Base-by-base conservation (phyloP, 2,888 invertebrate species). In the Orchestes rusci region DNA sequence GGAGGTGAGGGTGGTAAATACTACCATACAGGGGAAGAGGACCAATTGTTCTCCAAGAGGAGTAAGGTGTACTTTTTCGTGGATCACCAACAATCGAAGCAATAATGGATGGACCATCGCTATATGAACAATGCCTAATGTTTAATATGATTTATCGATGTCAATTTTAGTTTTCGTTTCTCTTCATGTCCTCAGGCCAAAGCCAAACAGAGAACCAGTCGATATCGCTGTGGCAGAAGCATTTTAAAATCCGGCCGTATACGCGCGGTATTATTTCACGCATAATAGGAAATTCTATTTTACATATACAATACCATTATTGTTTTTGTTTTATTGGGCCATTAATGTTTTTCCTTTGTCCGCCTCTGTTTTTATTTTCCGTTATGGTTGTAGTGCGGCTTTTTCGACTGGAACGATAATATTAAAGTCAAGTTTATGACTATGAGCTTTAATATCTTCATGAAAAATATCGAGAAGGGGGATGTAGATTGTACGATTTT, bases 341-440 rank as follows among this genome's bases (percentile, higher is more conserved):
- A 51, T 44, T 50, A 53, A 52, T 48, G 43, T 48, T 43, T 47
- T 52, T 53, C 53, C 53, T 55, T 52, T 51, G 43, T 46, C 37
- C 18, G 35, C 30, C 39, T 50, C 47, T 48, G 45, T 43, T 45
- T 52, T 35, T 35, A 33, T 35, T 42, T 45, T 40, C 12, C 36
- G 32, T 32, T 17, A 12, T 29, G 19, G 30, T 18, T 13, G 34
- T 27, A 39, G 29, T 20, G 30, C 5, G 2, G 30, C 19, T 31
- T 17, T 39, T 39, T 16, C 31, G 10, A 18, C 17, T 29, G n/a
- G n/a, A n/a, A n/a, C n/a, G n/a, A n/a, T n/a, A n/a, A n/a, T n/a
- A n/a, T n/a, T n/a, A n/a, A n/a, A n/a, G n/a, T n/a, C n/a, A n/a
- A n/a, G n/a, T n/a, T n/a, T n/a, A n/a, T n/a, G n/a, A n/a, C n/a